Percentiles rank a stretch among this genome's conserved stretches.
These are phyloP conservation scores for Frankliniella intonsa DNA, from an alignment of 2,888 invertebrate species.

Conservation along the genomic window DNA sequence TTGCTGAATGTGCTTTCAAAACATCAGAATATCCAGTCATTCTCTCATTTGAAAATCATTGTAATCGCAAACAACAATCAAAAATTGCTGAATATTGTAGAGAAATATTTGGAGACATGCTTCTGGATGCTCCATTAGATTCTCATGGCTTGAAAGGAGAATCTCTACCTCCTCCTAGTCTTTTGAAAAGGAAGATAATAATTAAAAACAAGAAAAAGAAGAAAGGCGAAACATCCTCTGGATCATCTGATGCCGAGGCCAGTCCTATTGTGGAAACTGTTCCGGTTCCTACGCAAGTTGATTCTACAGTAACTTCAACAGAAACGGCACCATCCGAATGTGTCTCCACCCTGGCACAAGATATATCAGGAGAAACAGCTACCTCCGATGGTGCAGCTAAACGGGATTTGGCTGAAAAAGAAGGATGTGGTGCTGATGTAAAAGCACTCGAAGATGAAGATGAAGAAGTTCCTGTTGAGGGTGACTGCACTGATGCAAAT, in stretches of 20 bases:
- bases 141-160: slow-evolving; percentile 60
- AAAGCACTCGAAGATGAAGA: too few species aligned
- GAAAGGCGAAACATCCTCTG: slow-evolving; percentile 71
- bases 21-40: slow-evolving; percentile 96
- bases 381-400: too few species aligned
- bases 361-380: too few species aligned
- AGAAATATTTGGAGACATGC: slow-evolving; percentile 91
- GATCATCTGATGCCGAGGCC: slow-evolving; percentile 47
- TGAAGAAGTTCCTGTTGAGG: too few species aligned
- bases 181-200: slow-evolving; percentile 83
- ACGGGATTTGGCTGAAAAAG: too few species aligned
- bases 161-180: slow-evolving; percentile 79
- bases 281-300: neutral
- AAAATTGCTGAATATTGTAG: slow-evolving; percentile 96
- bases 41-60: slow-evolving; percentile 96
- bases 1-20: slow-evolving; percentile 96
- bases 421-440: too few species aligned
- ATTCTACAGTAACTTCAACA: neutral
- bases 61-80: slow-evolving; percentile 91
- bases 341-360: too few species aligned
- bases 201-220: slow-evolving; percentile 97
- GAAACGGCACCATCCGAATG: neutral
- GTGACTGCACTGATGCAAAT: too few species aligned
- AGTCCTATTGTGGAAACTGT: neutral
- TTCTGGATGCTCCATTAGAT: slow-evolving; percentile 81